These are phyloP conservation scores for Sebastes kiyomatsui DNA, from an alignment of 2,797 vertebrate genomes.

Conservation along the genomic window DNA sequence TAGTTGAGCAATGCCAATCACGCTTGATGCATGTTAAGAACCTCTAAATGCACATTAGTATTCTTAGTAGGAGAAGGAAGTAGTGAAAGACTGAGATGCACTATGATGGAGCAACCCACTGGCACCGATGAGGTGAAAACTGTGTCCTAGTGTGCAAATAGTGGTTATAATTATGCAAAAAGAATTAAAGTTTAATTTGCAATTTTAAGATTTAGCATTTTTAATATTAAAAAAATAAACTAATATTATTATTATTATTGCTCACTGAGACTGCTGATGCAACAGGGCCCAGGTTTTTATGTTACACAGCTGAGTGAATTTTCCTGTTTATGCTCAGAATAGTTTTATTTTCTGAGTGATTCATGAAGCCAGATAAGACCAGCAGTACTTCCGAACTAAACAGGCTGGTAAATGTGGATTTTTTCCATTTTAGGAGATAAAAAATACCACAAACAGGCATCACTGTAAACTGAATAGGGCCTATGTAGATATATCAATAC, in stretches of 20 bases:
- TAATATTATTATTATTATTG: not conserved
- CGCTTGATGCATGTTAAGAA: not conserved
- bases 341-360: not conserved
- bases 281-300: not conserved
- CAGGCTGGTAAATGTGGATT: not conserved
- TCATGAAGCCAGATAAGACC: not conserved
- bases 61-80: not conserved
- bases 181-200: not conserved
- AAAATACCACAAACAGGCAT: not conserved
- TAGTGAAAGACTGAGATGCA: not conserved
- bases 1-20: not conserved
- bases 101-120: not conserved
- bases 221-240: not conserved
- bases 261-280: not conserved
- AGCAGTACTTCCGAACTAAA: not conserved
- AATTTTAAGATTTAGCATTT: not conserved
- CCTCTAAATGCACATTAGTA: not conserved
- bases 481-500: not conserved
- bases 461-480: not conserved
- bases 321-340: not conserved
- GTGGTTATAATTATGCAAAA: not conserved
- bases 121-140: not conserved
- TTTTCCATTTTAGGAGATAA: not conserved
- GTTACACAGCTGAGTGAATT: not conserved
- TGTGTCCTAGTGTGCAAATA: not conserved